phyloP scores from a whole-genome alignment of 2,797 vertebrate genomes.

The Nannoperca obscura region DNA sequence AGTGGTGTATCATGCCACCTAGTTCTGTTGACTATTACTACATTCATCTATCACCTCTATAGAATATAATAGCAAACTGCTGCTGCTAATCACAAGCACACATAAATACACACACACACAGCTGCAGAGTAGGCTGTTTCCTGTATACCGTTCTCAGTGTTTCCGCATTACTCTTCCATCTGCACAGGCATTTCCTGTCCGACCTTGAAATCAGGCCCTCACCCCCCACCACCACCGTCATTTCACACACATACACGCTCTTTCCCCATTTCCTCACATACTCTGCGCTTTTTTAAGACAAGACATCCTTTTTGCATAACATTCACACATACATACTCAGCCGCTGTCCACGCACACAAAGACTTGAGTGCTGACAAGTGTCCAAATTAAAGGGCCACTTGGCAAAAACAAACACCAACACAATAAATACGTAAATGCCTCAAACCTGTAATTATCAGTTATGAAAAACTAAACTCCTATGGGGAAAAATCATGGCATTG shows the following conservation, averaged over 20 bases:
- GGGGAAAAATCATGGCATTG: conserved; percentile 30
- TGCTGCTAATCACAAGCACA: conserved; percentile 54
- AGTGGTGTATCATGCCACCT: conserved; percentile 18
- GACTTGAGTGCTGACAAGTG: conserved; percentile 14
- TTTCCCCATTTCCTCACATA: conserved; percentile 44
- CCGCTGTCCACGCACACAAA: conserved; percentile 11
- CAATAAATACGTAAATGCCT: conserved; percentile 43
- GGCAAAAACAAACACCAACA: conserved; percentile 41
- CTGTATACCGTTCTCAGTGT: conserved; percentile 76
- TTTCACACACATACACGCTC: conserved; percentile 53
- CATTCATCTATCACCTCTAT: conserved; percentile 19
- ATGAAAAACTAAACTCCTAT: conserved; percentile 45
- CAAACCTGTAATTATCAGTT: conserved; percentile 52
- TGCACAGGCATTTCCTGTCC: conserved; percentile 83
- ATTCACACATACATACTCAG: conserved; percentile 18
- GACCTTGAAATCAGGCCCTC: conserved; percentile 74
- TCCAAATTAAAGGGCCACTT: conserved; percentile 38
- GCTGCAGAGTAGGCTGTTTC: conserved; percentile 80
- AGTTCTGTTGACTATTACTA: conserved; percentile 28
- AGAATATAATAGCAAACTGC: conserved; percentile 36
- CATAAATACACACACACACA: conserved; percentile 64
- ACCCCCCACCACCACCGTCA: conserved; percentile 53
- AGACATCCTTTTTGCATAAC: conserved; percentile 32
- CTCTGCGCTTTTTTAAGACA: conserved; percentile 13
- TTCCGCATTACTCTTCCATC: conserved; percentile 81